Conservation (phyloP, 1,140 invertebrate species). For the Cydia fagiglandana region DNA sequence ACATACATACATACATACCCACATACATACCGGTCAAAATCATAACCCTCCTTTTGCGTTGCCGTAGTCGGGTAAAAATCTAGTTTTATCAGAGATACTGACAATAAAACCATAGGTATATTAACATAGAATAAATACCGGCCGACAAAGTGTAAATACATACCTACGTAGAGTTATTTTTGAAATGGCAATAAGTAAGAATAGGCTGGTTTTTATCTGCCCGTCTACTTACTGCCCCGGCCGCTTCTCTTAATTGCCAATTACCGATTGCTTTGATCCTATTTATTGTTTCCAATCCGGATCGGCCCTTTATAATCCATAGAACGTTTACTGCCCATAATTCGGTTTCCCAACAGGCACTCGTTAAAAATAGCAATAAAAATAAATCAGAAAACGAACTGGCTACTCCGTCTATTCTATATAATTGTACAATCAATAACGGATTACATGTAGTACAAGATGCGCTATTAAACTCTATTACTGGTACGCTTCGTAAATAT, state of each 20-base stretch:
- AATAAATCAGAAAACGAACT: constrained; percentile 11
- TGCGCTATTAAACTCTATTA: constrained; percentile 29
- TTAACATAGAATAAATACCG: neutral
- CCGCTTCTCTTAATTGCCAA: constrained; percentile 29
- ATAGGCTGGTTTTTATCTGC: constrained; percentile 4
- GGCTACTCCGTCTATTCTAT: neutral
- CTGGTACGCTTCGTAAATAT: constrained; percentile 24
- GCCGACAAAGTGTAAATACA: neutral
- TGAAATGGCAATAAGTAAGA: neutral
- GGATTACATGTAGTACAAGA: constrained; percentile 20
- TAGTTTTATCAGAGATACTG: too few relatives aligned
- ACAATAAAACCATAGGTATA: neutral
- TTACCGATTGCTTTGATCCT: constrained; percentile 32
- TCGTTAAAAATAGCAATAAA: constrained; percentile 30
- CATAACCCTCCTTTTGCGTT: too few relatives aligned
- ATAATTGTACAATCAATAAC: constrained; percentile 31
- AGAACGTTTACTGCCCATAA: constrained; percentile 30
- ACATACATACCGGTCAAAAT: too few relatives aligned
- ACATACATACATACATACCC: too few relatives aligned
- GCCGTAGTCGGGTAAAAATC: too few relatives aligned
- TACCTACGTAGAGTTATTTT: constrained; percentile 12
- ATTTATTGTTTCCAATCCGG: constrained; percentile 25
- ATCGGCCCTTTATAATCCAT: constrained; percentile 28
- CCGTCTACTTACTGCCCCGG: constrained; percentile 4
- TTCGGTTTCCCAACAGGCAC: constrained; percentile 19